Conservation (phyloP, 2,797 vertebrate genomes). For the Rhabdomys pumilio region DNA sequence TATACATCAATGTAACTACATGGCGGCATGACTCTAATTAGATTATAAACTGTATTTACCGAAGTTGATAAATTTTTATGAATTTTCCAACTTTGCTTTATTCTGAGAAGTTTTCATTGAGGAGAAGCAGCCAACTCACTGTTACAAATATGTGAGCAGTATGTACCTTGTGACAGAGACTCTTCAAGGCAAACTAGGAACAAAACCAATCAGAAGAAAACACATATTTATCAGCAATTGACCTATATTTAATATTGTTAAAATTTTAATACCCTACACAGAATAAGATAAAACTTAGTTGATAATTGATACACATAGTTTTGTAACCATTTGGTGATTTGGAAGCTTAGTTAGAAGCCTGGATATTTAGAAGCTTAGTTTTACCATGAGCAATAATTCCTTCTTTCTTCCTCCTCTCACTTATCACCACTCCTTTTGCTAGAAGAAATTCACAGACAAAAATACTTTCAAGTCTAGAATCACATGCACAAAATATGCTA, state of each 20-base stretch:
- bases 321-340: not conserved
- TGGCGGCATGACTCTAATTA: not conserved
- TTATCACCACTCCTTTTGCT: not conserved
- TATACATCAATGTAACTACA: not conserved
- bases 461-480: conserved; percentile 25
- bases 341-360: not conserved
- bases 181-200: conserved; percentile 43
- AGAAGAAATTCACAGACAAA: not conserved
- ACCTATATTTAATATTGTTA: not conserved
- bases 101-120: not conserved
- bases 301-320: not conserved
- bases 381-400: not conserved
- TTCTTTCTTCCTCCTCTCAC: not conserved
- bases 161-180: not conserved
- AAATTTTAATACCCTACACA: not conserved
- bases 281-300: not conserved
- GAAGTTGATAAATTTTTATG: not conserved
- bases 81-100: not conserved
- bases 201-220: conserved; percentile 51
- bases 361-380: not conserved
- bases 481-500: conserved; percentile 7
- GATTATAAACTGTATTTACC: not conserved
- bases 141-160: not conserved
- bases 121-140: not conserved
- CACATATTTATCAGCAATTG: not conserved